These are phyloP conservation scores for Platygyra sinensis DNA, from an alignment of 64 coral and sea anemone genomes.

Conservation along the genomic window DNA sequence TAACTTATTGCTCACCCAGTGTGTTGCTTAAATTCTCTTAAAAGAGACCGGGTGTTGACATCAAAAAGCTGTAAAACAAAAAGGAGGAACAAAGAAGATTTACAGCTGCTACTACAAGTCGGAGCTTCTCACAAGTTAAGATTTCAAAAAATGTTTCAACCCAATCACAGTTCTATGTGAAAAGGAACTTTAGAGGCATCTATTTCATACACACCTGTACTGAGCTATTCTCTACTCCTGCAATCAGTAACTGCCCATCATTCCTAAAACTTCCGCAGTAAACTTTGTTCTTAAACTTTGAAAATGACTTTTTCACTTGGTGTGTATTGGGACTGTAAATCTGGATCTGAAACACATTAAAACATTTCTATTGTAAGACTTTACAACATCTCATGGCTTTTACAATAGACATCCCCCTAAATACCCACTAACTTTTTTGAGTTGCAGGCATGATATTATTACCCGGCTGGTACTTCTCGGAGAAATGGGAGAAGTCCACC, in stretches of 20 bases:
- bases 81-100: background rate
- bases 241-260: constrained; percentile 91
- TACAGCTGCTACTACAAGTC: too few relatives aligned
- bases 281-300: constrained; percentile 83
- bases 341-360: constrained; percentile 53
- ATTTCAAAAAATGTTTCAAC: too few relatives aligned
- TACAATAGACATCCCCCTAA: too few relatives aligned
- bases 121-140: too few relatives aligned
- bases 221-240: constrained; percentile 74
- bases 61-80: constrained; percentile 83
- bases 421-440: too few relatives aligned
- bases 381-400: too few relatives aligned
- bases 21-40: constrained; percentile 83
- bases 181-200: background rate
- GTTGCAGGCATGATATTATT: too few relatives aligned
- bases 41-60: constrained; percentile 64
- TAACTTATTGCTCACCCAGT: constrained; percentile 49
- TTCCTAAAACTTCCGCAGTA: constrained; percentile 78
- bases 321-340: constrained; percentile 91
- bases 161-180: background rate
- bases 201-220: constrained; percentile 60
- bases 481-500: too few relatives aligned
- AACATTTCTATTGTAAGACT: too few relatives aligned
- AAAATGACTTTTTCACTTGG: constrained; percentile 85
- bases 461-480: too few relatives aligned